Evolutionary conservation across 2,113 vertebrate species (phyloP), one percentile per base, ranked within the genome.

Genomic region (Calidris pygmaea): DNA sequence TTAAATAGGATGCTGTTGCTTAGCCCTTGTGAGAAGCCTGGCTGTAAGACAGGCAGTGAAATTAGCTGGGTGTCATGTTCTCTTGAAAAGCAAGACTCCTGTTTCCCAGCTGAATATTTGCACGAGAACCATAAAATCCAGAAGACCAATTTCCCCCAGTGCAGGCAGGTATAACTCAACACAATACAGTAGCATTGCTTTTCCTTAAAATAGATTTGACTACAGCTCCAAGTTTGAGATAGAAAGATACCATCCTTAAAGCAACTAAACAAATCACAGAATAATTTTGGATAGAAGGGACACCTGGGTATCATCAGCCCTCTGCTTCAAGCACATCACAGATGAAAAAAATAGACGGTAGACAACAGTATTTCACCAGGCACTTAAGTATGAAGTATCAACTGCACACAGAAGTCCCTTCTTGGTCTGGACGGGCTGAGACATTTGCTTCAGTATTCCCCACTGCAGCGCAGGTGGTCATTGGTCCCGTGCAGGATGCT

Each of bases 1-100:
- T 94, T 70, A 92, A 95, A 89, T 85, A 92, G 85, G 81, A 59
- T 86, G 71, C 79, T 94, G 78, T 50, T 88, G 72, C 82, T 83
- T 37, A 89, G 72, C 37, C 43, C 50, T 71, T 2, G 5, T 1
- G 24, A 88, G 66, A 95, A 93, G 76, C 68, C 24, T 65, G 59
- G 52, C 72, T 63, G 34, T 37, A 66, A 58, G 32, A 81, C 39
- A 68, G 37, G 76, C 45, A 75, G 50, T 55, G 66, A 87, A 75
- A 92, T 79, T 53, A 77, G 56, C 60, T 78, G 80, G 39, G 66
- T 73, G 35, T 78, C 35, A 35, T 6, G 22, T 62, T 91, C 48
- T 60, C 53, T 85, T 74, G 70, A 89, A 79, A 89, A 85, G 23
- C 63, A 89, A 73, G 55, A 75, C 18, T 70, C 71, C 92, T 23